Evolutionary conservation across 2,888 invertebrate species (phyloP).

Genomic region (Troides helena): DNA sequence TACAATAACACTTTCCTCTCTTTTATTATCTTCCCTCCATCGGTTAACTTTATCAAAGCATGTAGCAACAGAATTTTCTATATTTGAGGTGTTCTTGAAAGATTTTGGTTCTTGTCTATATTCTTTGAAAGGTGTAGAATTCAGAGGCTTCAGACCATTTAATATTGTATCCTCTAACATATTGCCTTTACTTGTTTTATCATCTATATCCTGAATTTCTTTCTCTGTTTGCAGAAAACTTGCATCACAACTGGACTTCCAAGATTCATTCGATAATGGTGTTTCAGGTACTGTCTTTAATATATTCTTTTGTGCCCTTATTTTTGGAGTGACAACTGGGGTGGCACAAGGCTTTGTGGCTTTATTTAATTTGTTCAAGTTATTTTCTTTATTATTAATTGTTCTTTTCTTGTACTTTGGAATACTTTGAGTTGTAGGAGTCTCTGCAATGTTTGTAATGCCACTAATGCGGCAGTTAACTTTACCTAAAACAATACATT

Average conservation of each 20-base stretch:
- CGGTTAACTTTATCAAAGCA: constrained; percentile 53
- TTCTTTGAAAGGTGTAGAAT: constrained; percentile 66
- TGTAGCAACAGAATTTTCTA: constrained; percentile 57
- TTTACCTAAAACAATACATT: constrained; percentile 38
- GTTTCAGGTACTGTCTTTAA: constrained; percentile 46
- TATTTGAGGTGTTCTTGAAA: constrained; percentile 55
- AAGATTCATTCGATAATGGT: constrained; percentile 57
- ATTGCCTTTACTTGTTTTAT: constrained; percentile 45
- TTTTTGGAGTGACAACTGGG: constrained; percentile 31
- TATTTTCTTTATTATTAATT: constrained; percentile 59
- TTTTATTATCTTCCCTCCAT: constrained; percentile 43
- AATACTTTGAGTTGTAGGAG: constrained; percentile 49
- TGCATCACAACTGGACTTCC: constrained; percentile 61
- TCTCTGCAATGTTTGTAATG: constrained; percentile 57
- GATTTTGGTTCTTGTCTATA: constrained; percentile 60
- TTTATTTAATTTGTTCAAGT: constrained; percentile 35
- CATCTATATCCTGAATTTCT: constrained; percentile 57
- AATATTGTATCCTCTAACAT: constrained; percentile 52
- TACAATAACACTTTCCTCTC: constrained; percentile 64
- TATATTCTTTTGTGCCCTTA: constrained; percentile 28
- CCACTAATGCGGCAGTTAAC: constrained; percentile 62
- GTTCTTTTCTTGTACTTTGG: constrained; percentile 46
- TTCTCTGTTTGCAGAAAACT: constrained; percentile 68
- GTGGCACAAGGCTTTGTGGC: constrained; percentile 35
- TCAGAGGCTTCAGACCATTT: constrained; percentile 53